phyloP scores from a whole-genome alignment of 2,888 invertebrate species.

The Adelphocoris suturalis region DNA sequence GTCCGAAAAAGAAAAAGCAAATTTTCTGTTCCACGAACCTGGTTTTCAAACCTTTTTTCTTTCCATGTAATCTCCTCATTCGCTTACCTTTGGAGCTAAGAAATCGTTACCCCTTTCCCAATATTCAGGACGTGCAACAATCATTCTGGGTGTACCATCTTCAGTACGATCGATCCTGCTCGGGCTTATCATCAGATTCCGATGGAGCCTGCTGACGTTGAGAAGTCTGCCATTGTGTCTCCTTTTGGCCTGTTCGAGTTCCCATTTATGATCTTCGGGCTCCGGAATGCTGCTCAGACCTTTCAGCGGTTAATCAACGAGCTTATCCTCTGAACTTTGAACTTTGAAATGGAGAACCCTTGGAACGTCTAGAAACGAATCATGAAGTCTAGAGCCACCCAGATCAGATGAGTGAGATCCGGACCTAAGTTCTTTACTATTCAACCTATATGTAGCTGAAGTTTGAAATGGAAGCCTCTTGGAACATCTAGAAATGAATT shows the following conservation, averaged over 20 bases:
- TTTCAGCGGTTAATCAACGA: slow-evolving; percentile 74
- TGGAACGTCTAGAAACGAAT: too few species aligned
- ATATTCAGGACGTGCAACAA: too few species aligned
- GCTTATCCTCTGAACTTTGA: slow-evolving; percentile 75
- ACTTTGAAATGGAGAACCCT: too few species aligned
- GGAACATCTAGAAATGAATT: too few species aligned
- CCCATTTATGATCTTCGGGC: slow-evolving; percentile 56
- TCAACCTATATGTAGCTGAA: too few species aligned
- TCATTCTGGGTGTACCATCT: slow-evolving; percentile 68
- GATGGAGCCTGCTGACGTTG: neutral
- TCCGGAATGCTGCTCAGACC: slow-evolving; percentile 75
- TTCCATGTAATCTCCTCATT: neutral
- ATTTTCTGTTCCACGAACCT: neutral
- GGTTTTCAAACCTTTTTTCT: neutral
- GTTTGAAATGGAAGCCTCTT: too few species aligned
- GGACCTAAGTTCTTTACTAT: too few species aligned
- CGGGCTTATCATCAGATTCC: slow-evolving; percentile 61
- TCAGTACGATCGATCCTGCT: slow-evolving; percentile 68
- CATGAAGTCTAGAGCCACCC: too few species aligned
- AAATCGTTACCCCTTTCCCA: neutral
- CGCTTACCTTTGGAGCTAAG: neutral
- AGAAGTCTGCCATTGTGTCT: slow-evolving; percentile 73
- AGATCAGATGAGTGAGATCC: too few species aligned
- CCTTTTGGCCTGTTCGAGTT: slow-evolving; percentile 58
- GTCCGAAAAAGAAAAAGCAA: neutral